Conservation (phyloP, 1,140 invertebrate species). For the Aphis craccivora region DNA sequence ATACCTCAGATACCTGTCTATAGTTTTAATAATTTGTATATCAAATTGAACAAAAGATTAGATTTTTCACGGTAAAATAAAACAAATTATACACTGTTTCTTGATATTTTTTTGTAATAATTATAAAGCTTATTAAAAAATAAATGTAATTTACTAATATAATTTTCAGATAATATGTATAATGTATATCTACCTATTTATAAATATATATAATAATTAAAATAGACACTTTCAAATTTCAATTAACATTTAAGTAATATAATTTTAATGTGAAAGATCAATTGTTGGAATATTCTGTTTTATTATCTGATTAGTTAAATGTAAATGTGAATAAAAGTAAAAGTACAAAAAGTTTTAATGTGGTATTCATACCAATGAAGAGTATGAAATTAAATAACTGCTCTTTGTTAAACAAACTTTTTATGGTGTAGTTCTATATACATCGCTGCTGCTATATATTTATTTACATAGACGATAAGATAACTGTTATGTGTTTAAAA, state of each 20-base stretch:
- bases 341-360: conserved; percentile 14
- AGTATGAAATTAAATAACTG: background rate
- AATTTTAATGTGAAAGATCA: background rate
- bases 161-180: background rate
- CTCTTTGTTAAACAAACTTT: conserved; percentile 24
- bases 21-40: background rate
- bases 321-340: background rate
- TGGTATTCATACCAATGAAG: background rate
- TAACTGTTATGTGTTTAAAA: background rate
- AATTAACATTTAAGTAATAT: background rate
- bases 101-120: background rate
- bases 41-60: background rate
- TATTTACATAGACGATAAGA: background rate
- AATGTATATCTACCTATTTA: too few species aligned
- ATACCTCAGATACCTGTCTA: background rate
- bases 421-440: background rate
- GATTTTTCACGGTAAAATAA: background rate
- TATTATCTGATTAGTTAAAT: background rate
- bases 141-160: background rate
- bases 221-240: background rate
- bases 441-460: background rate
- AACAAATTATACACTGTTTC: background rate
- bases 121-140: background rate
- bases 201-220: background rate
- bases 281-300: background rate